A percentile compares a stretch with the other conserved stretches of the same genome.
phyloP scores from a whole-genome alignment of 2,113 vertebrate species.

The Chiloscyllium plagiosum region DNA sequence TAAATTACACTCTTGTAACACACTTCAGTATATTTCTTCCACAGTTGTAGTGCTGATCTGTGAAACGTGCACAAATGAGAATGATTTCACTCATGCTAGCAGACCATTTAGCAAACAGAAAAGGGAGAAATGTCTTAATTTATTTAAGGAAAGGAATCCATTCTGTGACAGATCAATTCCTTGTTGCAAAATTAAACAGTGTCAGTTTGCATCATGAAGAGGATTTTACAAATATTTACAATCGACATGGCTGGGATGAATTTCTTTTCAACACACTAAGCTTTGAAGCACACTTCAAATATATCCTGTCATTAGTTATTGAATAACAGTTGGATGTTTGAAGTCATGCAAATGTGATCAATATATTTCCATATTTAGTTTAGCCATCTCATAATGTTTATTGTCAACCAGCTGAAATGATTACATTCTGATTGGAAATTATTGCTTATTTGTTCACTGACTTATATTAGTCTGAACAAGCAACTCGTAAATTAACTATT shows the following conservation, averaged over 20 bases:
- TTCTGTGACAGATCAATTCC: not conserved
- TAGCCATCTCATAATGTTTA: not conserved
- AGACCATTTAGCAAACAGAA: not conserved
- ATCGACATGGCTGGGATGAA: not conserved
- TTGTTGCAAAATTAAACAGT: not conserved
- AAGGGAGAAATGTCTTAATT: not conserved
- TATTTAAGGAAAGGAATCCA: not conserved
- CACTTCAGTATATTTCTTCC: not conserved
- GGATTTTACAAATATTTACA: slow-evolving; percentile 32
- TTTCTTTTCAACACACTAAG: not conserved
- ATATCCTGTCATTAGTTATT: not conserved
- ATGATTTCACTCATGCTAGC: not conserved
- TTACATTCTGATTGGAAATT: not conserved
- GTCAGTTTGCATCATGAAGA: not conserved
- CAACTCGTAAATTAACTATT: slow-evolving; percentile 3
- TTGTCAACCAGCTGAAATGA: not conserved
- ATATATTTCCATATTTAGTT: not conserved
- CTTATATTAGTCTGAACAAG: not conserved
- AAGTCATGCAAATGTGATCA: not conserved
- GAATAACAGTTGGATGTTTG: not conserved
- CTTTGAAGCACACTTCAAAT: slow-evolving; percentile 32
- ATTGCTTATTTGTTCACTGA: not conserved
- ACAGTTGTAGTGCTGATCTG: not conserved
- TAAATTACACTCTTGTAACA: not conserved
- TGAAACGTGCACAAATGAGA: not conserved